Conservation (phyloP, 2,797 vertebrate species). For the Sphenodon punctatus region DNA sequence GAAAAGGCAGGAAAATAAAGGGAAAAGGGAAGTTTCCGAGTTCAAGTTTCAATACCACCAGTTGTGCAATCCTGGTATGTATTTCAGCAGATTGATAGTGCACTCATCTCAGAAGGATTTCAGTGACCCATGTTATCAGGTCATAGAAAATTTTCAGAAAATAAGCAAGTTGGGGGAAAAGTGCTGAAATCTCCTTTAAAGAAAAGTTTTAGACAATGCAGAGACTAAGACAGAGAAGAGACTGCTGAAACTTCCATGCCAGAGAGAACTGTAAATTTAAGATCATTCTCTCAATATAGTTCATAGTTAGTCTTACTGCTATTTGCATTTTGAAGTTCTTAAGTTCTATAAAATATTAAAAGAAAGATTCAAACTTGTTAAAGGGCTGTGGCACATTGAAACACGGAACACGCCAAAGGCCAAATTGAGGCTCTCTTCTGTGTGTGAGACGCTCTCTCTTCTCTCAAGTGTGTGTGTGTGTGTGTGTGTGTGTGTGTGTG, state of each 20-base stretch:
- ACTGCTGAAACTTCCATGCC: background rate
- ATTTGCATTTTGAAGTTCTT: background rate
- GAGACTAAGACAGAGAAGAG: background rate
- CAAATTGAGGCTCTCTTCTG: too few relatives aligned
- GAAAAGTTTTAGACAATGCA: background rate
- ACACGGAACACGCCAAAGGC: too few relatives aligned
- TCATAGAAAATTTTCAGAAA: background rate
- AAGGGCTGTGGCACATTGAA: background rate
- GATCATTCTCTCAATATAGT: background rate
- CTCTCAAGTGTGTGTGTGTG: too few relatives aligned
- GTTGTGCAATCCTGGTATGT: background rate
- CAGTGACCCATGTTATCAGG: background rate
- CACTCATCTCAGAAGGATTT: background rate
- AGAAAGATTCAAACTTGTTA: conserved; percentile 13
- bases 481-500: too few relatives aligned
- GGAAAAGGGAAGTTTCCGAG: background rate
- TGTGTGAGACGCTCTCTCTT: too few relatives aligned
- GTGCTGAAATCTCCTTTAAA: background rate
- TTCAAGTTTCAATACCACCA: background rate
- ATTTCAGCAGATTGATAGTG: background rate
- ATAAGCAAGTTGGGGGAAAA: background rate
- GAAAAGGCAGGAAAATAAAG: conserved; percentile 32
- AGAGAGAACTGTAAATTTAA: background rate
- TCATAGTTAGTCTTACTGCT: fast-evolving
- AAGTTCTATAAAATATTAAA: conserved; percentile 25